phyloP scores from a whole-genome alignment of 2,797 vertebrate genomes.

The Pseudochirops corinnae region DNA sequence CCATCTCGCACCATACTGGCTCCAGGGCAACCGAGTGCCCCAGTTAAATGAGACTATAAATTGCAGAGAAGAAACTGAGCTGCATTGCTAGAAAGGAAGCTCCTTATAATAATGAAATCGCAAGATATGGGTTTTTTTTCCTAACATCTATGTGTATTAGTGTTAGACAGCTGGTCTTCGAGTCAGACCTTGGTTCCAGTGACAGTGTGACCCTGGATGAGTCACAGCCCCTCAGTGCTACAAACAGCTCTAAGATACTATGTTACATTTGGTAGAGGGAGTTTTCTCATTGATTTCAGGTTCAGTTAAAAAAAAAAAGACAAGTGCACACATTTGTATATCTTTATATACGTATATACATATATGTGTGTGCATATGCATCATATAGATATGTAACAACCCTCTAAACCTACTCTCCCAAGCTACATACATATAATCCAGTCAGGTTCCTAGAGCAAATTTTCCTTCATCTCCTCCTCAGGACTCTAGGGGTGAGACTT shows the following conservation, averaged over 20 bases:
- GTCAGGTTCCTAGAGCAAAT: too few relatives aligned
- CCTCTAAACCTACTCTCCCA: neutral
- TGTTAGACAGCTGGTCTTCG: too few relatives aligned
- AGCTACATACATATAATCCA: too few relatives aligned
- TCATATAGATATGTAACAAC: neutral
- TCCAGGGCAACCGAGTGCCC: neutral
- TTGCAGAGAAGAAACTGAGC: neutral
- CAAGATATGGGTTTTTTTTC: neutral
- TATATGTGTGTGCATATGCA: neutral
- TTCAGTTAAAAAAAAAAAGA: neutral
- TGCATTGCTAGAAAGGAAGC: neutral
- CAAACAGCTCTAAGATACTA: too few relatives aligned
- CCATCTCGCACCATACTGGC: neutral
- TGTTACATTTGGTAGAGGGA: neutral
- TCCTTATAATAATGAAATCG: neutral
- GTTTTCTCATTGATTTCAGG: neutral
- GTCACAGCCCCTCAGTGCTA: too few relatives aligned
- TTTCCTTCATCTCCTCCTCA: too few relatives aligned
- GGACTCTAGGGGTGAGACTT: too few relatives aligned
- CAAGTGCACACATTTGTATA: neutral
- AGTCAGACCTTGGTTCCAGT: too few relatives aligned
- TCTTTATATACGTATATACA: neutral
- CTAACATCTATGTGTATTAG: neutral
- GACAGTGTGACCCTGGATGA: too few relatives aligned
- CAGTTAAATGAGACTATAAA: neutral